Base-by-base conservation (phyloP, 53 echinoderm and acorn worm species). In the Glandiceps talaboti region DNA sequence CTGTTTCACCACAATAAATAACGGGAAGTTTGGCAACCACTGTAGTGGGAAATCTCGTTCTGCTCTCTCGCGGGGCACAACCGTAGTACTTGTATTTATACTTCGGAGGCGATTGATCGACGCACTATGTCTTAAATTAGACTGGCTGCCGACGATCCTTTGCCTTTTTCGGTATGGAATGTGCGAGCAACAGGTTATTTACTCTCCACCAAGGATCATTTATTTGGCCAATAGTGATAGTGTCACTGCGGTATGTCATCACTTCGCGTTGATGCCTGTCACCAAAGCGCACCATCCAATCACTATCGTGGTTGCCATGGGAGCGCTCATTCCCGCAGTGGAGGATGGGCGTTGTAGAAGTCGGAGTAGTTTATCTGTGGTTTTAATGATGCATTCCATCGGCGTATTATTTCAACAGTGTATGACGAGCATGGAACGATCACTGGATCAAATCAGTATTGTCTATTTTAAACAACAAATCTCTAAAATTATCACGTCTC, bases 141-240 rank as follows among this genome's bases (percentile, higher is more conserved):
- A 45, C 64, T 45, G 6, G 64, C 80, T n/a, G 80, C 30, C 75
- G 80, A 31, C 80, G 80, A 75, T 33, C 33, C 76, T 28, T 85
- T 80, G 73, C 85, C 85, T 85, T 85, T 80, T 85, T 75, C 85
- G 85, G 85, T 33, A 85, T 85, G 85, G 84, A 80, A 85, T 85
- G 85, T 30, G 75, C 6, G 75, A 80, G 85, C 85, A 85, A 85
- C 85, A 85, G 85, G 85, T 85, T 85, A 32, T 31, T 76, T 45
- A 45, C 64, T 20, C 6, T 45, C 6, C 6, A 20, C 64, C 64
- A 45, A 45, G 64, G 64, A 45, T 45, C 64, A 45, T 45, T 45
- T 45, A 45, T 45, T 45, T 20, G 64, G 20, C 64, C 64, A 20
- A 45, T 45, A 45, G 6, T 45, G 64, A 45, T 45, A 45, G 64